Base-by-base conservation (phyloP, 1,140 invertebrate species). In the Drosophila murphyi region DNA sequence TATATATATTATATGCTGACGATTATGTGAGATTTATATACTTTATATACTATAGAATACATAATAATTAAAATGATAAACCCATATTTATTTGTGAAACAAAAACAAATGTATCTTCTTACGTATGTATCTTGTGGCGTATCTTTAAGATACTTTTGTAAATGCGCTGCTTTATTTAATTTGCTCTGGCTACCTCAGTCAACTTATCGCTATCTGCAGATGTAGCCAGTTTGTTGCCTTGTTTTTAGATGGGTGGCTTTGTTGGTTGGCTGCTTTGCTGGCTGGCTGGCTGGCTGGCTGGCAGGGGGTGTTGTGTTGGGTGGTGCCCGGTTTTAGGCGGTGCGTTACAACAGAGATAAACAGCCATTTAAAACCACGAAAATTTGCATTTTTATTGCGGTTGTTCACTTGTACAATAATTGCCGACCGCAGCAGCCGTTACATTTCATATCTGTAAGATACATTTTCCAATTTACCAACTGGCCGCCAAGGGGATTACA, bases 341-440 rank as follows among this genome's bases (percentile, higher is more conserved):
- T 34, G 56, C 20, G 56, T 29, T 29, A 10, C 29, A 5, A 62
- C 8, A 28, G 47, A 69, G 59, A 70, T 62, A 70, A 70, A 50
- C 57, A 62, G 57, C 57, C 48, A 69, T 61, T 69, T 69, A 57
- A 74, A 69, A 63, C 59, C 59, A 63, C 59, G 47, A 64, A 69
- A 77, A 78, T 78, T 78, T 78, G 70, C 76, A 78, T 78, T 78
- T 78, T 78, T 75, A 76, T 76, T 78, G 68, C 72, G 56, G 55
- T 63, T 61, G 55, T 63, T 61, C 52, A 75, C 56, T 75, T 75
- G 72, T 59, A 74, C 68, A 75, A 71, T 75, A 69, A 71, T 75
- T 75, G 72, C 45, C 48, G 55, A 55, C 52, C 50, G 69, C 69
- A 47, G 32, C 39, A 39, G 61, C n/a, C 34, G 56, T 73, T 73